Conservation (phyloP, 2,113 vertebrate genomes). For the Empidonax traillii region DNA sequence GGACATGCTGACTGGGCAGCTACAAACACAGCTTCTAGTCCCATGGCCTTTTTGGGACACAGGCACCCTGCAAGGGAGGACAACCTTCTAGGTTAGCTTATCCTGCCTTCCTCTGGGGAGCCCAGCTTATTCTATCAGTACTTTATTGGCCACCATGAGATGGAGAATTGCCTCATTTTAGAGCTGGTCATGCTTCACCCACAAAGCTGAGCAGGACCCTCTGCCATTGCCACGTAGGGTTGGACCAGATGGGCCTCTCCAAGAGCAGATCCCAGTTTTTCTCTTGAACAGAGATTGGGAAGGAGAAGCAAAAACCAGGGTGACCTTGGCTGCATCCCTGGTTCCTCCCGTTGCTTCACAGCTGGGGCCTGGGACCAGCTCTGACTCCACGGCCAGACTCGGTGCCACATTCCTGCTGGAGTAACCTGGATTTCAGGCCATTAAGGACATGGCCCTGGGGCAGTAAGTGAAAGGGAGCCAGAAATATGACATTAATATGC, state of each 20-base stretch:
- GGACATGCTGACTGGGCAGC: not conserved
- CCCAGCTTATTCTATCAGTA: not conserved
- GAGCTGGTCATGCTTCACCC: not conserved
- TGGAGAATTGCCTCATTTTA: not conserved
- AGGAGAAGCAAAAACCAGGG: not conserved
- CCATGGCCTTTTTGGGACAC: not conserved
- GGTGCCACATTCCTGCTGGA: not conserved
- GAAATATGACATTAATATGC: not conserved
- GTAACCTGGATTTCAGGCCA: not conserved
- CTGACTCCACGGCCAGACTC: not conserved
- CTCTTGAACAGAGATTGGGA: not conserved
- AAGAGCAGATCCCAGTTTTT: not conserved
- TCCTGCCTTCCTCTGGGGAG: not conserved
- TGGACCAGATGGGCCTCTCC: not conserved
- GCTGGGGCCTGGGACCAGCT: not conserved
- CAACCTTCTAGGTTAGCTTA: not conserved
- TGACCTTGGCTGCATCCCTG: not conserved
- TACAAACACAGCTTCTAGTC: not conserved
- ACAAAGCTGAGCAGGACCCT: rapidly evolving
- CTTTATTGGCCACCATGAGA: not conserved
- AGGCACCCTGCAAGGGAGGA: not conserved
- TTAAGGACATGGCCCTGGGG: not conserved
- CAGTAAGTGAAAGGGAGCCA: not conserved
- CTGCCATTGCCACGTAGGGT: not conserved
- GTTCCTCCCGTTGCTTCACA: not conserved